phyloP scores from a whole-genome alignment of 92 coral and sea anemone genomes.

The Palythoa grandis region DNA sequence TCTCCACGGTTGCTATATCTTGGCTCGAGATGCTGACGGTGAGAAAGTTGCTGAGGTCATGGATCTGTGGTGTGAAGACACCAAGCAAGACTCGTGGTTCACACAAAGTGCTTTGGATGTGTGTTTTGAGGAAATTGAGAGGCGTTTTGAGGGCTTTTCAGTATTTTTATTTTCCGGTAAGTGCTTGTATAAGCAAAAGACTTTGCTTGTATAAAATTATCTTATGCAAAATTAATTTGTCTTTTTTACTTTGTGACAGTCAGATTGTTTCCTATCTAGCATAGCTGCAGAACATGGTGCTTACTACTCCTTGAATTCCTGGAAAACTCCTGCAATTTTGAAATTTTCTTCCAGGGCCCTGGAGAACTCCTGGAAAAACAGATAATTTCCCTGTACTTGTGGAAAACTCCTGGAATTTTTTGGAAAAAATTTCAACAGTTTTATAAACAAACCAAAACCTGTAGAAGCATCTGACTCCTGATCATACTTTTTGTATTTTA shows the following conservation, averaged over 20 bases:
- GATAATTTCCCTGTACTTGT: too few relatives aligned
- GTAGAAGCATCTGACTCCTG: too few relatives aligned
- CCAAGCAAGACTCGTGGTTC: not conserved
- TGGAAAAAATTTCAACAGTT: too few relatives aligned
- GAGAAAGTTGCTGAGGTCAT: not conserved
- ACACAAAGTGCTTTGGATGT: not conserved
- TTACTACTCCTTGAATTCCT: too few relatives aligned
- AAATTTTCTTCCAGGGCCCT: too few relatives aligned
- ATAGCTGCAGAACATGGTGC: too few relatives aligned
- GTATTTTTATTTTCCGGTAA: not conserved
- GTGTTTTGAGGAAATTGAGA: not conserved
- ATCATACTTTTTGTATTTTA: too few relatives aligned
- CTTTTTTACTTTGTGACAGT: too few relatives aligned
- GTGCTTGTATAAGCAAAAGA: not conserved
- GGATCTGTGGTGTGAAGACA: constrained; percentile 3
- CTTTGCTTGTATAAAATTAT: not conserved
- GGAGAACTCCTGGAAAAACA: too few relatives aligned
- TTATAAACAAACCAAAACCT: too few relatives aligned
- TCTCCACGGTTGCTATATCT: constrained; percentile 20
- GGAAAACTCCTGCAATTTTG: too few relatives aligned
- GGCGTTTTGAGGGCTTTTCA: not conserved
- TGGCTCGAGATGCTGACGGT: not conserved
- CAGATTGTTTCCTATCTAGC: not conserved
- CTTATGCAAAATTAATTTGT: not conserved
- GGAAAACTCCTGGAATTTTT: too few relatives aligned